Base-by-base conservation (phyloP, 2,888 invertebrate genomes). In the Melanotus villosus region DNA sequence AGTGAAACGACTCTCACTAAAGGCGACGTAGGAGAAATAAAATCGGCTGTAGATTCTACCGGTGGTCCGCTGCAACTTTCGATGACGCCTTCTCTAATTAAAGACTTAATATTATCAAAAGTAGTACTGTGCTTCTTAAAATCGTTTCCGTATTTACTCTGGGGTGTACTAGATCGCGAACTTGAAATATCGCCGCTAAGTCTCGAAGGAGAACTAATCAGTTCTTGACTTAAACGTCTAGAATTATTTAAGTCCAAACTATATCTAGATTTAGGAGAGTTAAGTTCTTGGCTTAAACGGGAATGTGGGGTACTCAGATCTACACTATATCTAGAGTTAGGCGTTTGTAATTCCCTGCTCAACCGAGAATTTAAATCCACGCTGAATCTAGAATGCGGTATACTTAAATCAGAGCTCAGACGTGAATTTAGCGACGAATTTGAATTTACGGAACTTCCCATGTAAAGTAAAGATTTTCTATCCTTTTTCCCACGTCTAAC, bases 61-160 rank as follows among this genome's bases (percentile, higher is more conserved):
- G 86, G 87, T 73, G 89, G 88, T 64, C 84, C 84, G 23, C 86
- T 85, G 41, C 87, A 83, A 77, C 87, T 87, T 73, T 89, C 89
- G 12, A 91, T 87, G 73, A 90, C 89, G 18, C 91, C 91, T 81
- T 93, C 92, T 78, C 90, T 90, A 72, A 93, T 88, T 74, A 93
- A 84, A 38, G 91, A 91, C 80, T 91, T 90, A 77, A 93, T 91
- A 80, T 92, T 92, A 86, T 93, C 92, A 82, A 93, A 93, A 6
- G 92, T 92, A 43, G 91, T 91, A 74, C 91, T 92, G 84, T 91
- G 91, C 79, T 92, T 90, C 79, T 91, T 91, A 76, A 89, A 88
- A 79, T 91, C 91, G 7, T 88, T 84, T 79, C 87, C 86, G 65
- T 80, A 79, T 72, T 81, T 80, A 78, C 86, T 88, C 76, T 88